A percentile compares a stretch with the other conserved stretches of the same genome.
Evolutionary conservation across 2,113 vertebrate species (phyloP).

Genomic region (Oxyura jamaicensis): DNA sequence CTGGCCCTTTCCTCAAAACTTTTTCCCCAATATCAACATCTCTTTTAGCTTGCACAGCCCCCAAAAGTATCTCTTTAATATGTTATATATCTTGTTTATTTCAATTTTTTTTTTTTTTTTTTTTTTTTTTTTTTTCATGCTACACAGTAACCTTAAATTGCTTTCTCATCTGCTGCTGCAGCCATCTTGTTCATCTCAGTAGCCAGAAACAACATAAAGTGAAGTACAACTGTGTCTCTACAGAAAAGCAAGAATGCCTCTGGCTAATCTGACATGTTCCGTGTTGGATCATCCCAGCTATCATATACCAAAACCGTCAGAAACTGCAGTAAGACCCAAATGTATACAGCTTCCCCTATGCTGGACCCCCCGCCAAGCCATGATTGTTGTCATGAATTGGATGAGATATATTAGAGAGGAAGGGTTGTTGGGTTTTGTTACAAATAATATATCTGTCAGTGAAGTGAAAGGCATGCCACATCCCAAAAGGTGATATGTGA

Average conservation of each 20-base stretch:
- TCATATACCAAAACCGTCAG: slow-evolving; percentile 24
- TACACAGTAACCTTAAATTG: background rate
- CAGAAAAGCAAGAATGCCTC: background rate
- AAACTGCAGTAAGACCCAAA: slow-evolving; percentile 6
- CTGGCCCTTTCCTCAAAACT: background rate
- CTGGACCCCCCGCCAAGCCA: background rate
- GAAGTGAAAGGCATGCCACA: slow-evolving; percentile 33
- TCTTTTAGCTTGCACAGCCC: background rate
- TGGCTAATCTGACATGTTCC: slow-evolving; percentile 49
- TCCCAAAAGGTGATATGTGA: slow-evolving; percentile 11
- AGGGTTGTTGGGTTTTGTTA: slow-evolving; percentile 21
- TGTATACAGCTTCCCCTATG: background rate
- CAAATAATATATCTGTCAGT: slow-evolving; percentile 50
- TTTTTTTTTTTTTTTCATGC: background rate
- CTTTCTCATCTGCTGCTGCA: background rate
- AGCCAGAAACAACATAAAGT: slow-evolving; percentile 1
- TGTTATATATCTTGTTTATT: background rate
- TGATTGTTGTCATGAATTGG: slow-evolving; percentile 39
- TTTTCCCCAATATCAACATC: background rate
- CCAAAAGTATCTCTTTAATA: background rate
- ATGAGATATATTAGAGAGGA: slow-evolving; percentile 11
- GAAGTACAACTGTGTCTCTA: slow-evolving; percentile 21
- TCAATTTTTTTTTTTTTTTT: background rate
- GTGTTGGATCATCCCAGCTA: slow-evolving; percentile 29
- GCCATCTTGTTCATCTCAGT: background rate